Conservation (phyloP, 2,113 vertebrate genomes). For the Nettapus auritus region DNA sequence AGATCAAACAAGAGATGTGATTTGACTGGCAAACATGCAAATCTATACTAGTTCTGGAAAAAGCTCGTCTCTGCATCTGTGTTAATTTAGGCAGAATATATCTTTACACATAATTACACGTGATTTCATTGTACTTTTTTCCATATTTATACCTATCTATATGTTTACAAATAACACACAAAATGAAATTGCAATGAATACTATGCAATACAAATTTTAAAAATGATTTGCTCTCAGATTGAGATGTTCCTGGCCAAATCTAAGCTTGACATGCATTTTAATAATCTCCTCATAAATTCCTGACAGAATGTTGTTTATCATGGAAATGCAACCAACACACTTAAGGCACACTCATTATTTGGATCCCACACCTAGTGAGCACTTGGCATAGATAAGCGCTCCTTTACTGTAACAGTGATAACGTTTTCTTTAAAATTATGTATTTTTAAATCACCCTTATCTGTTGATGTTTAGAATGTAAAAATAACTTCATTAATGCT, state of each 20-base stretch:
- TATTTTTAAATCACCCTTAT: neutral
- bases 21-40: neutral
- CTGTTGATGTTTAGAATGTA: neutral
- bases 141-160: neutral
- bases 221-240: neutral
- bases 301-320: neutral
- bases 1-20: neutral
- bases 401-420: neutral
- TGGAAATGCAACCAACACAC: neutral
- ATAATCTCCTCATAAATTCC: neutral
- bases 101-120: neutral
- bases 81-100: neutral
- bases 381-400: neutral
- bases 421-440: neutral
- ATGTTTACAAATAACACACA: neutral
- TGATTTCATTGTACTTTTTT: neutral
- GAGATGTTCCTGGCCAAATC: neutral
- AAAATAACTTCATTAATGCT: slow-evolving; percentile 66
- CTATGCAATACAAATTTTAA: neutral
- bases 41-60: neutral
- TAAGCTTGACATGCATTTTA: neutral
- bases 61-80: neutral
- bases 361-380: neutral
- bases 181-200: neutral
- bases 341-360: neutral